phyloP scores from a whole-genome alignment of 2,797 vertebrate species.

The Gadopsis bispinosus region DNA sequence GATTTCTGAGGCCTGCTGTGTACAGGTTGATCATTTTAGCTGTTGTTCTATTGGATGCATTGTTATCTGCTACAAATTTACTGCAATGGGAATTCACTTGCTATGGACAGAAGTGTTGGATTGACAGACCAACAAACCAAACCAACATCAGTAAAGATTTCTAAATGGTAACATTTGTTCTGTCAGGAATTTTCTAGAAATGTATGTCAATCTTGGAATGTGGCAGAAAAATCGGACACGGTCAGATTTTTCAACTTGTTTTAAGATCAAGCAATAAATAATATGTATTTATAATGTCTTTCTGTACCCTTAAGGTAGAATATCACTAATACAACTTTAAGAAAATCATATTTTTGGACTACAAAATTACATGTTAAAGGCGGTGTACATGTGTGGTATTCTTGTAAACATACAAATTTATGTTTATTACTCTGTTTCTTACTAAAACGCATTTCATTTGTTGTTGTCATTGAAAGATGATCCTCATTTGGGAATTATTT shows the following conservation, averaged over 20 bases:
- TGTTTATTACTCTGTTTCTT: not conserved
- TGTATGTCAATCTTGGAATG: not conserved
- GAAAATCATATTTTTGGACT: not conserved
- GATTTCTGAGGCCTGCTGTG: not conserved
- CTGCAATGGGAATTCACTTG: not conserved
- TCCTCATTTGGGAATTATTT: not conserved
- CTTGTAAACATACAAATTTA: not conserved
- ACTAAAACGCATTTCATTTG: not conserved
- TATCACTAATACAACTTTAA: not conserved
- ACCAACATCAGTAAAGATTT: not conserved
- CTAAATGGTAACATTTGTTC: not conserved
- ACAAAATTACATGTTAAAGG: not conserved
- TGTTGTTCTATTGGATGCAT: not conserved
- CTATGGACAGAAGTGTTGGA: not conserved
- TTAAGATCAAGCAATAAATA: not conserved
- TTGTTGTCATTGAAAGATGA: not conserved
- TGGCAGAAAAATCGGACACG: too few species aligned
- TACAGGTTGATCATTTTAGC: not conserved
- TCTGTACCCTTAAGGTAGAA: not conserved
- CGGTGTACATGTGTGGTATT: not conserved
- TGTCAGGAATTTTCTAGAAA: not conserved
- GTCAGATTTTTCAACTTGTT: not conserved
- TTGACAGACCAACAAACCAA: not conserved
- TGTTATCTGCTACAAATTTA: not conserved
- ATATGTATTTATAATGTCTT: not conserved